Conservation (phyloP, 2,113 vertebrate genomes). For the Ameiurus melas region DNA sequence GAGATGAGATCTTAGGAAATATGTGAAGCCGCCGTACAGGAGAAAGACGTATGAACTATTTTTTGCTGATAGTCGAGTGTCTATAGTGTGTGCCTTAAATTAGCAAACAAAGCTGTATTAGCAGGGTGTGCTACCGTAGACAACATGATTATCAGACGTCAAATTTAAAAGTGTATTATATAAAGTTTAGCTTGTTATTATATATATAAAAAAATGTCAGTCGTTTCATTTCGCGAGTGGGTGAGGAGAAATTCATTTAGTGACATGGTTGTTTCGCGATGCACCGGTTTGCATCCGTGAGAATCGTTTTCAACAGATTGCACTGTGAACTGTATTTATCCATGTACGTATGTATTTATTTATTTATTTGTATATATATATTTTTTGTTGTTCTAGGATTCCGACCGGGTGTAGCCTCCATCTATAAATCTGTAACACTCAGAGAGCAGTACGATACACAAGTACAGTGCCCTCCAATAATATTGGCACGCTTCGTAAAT, state of each 20-base stretch:
- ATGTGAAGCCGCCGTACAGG: background rate
- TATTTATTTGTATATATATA: constrained; percentile 26
- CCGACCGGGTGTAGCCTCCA: constrained; percentile 39
- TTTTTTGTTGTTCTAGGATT: constrained; percentile 14
- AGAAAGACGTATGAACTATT: constrained; percentile 11
- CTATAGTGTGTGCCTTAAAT: constrained; percentile 41
- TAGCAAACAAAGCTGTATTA: constrained; percentile 20
- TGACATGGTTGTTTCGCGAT: background rate
- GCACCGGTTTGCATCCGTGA: background rate
- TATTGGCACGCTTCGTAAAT: too few relatives aligned
- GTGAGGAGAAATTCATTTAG: background rate
- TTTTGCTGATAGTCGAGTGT: constrained; percentile 22
- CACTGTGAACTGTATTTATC: constrained; percentile 55
- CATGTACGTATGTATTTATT: constrained; percentile 15
- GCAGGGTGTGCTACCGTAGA: constrained; percentile 11
- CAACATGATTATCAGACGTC: background rate
- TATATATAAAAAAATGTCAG: background rate
- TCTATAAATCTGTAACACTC: constrained; percentile 21
- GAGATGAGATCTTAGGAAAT: constrained; percentile 27
- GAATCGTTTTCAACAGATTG: constrained; percentile 44
- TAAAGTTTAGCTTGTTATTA: background rate
- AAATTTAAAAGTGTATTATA: background rate
- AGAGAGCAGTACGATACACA: constrained; percentile 1
- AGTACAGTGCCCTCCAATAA: too few relatives aligned
- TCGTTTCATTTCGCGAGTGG: background rate